Percentiles rank a stretch among this genome's conserved stretches.
phyloP scores from a whole-genome alignment of 2,113 vertebrate genomes.

The Ceuthmochares aereus region DNA sequence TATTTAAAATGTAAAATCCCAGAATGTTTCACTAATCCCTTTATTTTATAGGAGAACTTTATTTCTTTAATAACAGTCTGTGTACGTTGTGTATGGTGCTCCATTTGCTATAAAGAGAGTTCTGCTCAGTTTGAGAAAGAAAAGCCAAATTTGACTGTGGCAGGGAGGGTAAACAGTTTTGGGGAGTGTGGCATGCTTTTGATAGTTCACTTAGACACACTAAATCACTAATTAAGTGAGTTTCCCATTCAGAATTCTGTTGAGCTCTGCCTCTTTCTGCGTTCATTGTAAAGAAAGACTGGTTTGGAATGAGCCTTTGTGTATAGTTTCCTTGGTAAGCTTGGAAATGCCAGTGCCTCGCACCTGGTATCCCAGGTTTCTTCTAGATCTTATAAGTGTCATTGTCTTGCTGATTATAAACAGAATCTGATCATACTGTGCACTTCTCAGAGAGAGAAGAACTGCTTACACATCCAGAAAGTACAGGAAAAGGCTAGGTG shows the following conservation, averaged over 20 bases:
- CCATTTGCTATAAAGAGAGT: neutral
- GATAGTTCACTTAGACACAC: neutral
- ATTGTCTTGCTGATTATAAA: neutral
- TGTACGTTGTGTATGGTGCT: neutral
- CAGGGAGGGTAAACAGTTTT: neutral
- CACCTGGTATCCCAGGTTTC: neutral
- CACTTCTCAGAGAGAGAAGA: neutral
- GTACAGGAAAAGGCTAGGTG: neutral
- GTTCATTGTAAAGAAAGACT: neutral
- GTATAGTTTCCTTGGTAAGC: neutral
- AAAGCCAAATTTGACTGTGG: neutral
- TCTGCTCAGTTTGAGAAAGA: neutral
- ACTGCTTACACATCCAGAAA: neutral
- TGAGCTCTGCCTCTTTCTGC: neutral
- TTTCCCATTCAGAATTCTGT: neutral
- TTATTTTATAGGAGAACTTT: neutral
- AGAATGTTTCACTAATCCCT: neutral
- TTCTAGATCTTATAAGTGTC: neutral
- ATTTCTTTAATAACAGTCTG: neutral
- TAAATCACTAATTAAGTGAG: neutral
- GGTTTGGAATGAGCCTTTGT: neutral
- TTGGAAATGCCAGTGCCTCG: accelerated
- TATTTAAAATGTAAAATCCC: neutral
- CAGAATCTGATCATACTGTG: neutral
- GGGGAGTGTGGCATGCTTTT: neutral